Percentiles rank a stretch among this genome's conserved stretches.
These are phyloP conservation scores for Muscina levida DNA, from an alignment of 2,888 invertebrate species.

Conservation along the genomic window DNA sequence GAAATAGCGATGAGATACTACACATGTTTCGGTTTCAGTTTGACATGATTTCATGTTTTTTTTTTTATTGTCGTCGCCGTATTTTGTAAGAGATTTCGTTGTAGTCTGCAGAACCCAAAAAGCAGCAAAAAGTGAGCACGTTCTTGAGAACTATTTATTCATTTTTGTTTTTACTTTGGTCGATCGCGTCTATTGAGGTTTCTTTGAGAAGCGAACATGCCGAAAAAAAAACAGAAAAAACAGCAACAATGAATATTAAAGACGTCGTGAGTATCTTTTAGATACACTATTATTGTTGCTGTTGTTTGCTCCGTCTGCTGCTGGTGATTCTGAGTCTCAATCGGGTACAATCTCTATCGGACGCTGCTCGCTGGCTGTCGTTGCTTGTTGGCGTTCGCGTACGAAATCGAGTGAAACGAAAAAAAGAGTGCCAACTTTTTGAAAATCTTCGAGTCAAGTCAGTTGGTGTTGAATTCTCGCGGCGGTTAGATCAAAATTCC, in stretches of 20 bases:
- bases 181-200: not conserved
- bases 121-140: slow-evolving; percentile 35
- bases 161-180: too few relatives aligned
- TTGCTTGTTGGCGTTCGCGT: slow-evolving; percentile 35
- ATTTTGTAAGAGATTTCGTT: slow-evolving; percentile 39
- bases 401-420: slow-evolving; percentile 59
- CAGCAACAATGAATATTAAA: slow-evolving; percentile 33
- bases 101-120: slow-evolving; percentile 2
- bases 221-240: slow-evolving; percentile 18
- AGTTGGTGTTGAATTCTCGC: slow-evolving; percentile 73
- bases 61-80: slow-evolving; percentile 7
- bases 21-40: slow-evolving; percentile 42
- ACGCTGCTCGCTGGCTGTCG: slow-evolving; percentile 9
- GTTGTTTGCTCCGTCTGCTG: slow-evolving; percentile 28
- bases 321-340: slow-evolving; percentile 19
- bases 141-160: slow-evolving; percentile 41
- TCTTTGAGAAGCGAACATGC: slow-evolving; percentile 41
- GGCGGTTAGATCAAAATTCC: slow-evolving; percentile 68
- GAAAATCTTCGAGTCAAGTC: slow-evolving; percentile 66
- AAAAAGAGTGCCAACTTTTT: slow-evolving; percentile 63
- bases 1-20: slow-evolving; percentile 1
- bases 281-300: slow-evolving; percentile 52
- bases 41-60: slow-evolving; percentile 47
- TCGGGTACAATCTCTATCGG: slow-evolving; percentile 13
- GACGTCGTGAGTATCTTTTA: slow-evolving; percentile 52